Base-by-base conservation (phyloP, 2,113 vertebrate genomes). In the Rhagologus leucostigma region DNA sequence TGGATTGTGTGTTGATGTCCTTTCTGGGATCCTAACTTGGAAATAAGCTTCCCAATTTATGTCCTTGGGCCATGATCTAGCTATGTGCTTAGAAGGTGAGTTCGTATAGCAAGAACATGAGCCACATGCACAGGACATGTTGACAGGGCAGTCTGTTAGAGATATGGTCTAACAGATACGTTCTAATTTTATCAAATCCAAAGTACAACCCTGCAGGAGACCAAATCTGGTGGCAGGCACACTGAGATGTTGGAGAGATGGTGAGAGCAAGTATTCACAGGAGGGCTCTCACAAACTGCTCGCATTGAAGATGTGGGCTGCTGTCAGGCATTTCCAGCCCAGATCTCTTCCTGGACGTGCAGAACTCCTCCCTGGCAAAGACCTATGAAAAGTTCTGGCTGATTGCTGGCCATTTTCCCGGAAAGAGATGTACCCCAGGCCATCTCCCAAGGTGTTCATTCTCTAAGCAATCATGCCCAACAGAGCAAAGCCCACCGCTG, bases 241-340 rank as follows among this genome's bases (percentile, higher is more conserved):
- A 32, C 5, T 16, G 42, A 71, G 52, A 37, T 7, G 4, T 4
- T 13, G 12, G 24, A 37, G 56, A 32, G 23, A 22, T 2, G 4
- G 20, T 19, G 14, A 59, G 15, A 71, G 9, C n/a, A 56, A 49
- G 8, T 20, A 6, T 37, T 73, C 59, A 22, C 15, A 53, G 53
- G 2, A 32, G 5, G 7, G n/a, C 10, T 81, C 7, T 46, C 46
- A 42, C 9, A 5, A 24, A 27, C 20, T 11, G 7, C 17, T 84
- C 13, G 4, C 0, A 0, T 6, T 0, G 0, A 32, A 68, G 23
- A 16, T 0, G 0, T 33, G 64, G 27, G 27, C 22, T 69, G 37
- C 16, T 1, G 2, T n/a, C 13, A 53, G 35, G 27, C 9, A 8
- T 65, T 39, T 69, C 55, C 50, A 73, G 59, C 3, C 14, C 0